Base-by-base conservation (phyloP, 2,113 vertebrate genomes). In the Tonatia bakeri region DNA sequence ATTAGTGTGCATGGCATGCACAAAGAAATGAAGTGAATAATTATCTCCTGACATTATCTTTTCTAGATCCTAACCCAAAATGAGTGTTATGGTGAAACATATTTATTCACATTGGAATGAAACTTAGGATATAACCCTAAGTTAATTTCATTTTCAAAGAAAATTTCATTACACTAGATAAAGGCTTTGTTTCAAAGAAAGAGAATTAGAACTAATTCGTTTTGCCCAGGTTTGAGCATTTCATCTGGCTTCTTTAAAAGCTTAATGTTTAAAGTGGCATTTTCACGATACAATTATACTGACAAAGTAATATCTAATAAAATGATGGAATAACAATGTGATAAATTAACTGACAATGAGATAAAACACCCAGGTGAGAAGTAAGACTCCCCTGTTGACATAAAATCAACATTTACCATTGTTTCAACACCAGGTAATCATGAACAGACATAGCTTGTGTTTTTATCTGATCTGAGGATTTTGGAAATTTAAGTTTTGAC, bases 111-210 rank as follows among this genome's bases (percentile, higher is more conserved):
- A 69, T 82, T 90, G 70, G 52, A n/a, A 75, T 79, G 36, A 95
- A 94, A 95, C 67, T 91, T 88, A 81, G 26, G 13, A 76, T 93
- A 54, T 85, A 95, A 90, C 47, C 50, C 54, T 80, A 94, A 93
- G 86, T 65, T 95, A 95, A 95, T 95, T 97, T 96, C 82, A 92
- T 93, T 94, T 96, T 96, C 87, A 95, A 97, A 95, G 83, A 94
- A 94, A 94, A 95, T 90, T 76, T 87, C 7, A 50, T 97, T 97
- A 77, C 96, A 95, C 92, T 91, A 87, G 59, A 89, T 91, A 70
- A 91, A 91, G 50, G 61, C 56, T 97, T 97, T 84, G 45, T 92
- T 95, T 94, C 40, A 77, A 82, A 96, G 61, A 87, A 36, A 94
- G 56, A 94, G n/a, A 96, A 94, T 94, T n/a, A 70, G 64, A 95